Evolutionary conservation across 1,140 invertebrate species (phyloP).

Genomic region (Mercenaria mercenaria): DNA sequence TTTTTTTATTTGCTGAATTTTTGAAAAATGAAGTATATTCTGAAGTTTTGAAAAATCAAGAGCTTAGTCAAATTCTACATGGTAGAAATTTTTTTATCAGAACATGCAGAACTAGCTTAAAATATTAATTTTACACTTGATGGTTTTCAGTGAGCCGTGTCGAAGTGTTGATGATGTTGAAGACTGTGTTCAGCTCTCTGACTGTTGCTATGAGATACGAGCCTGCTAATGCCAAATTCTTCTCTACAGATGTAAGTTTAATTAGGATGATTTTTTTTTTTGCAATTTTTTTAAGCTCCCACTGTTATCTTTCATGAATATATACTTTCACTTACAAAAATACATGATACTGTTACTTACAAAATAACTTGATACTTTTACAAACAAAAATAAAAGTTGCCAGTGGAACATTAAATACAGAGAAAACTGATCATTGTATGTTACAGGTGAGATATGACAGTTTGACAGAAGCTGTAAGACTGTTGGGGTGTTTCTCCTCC

Average conservation of each 20-base stretch:
- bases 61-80: too few relatives aligned
- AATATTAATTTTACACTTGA: too few relatives aligned
- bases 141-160: slow-evolving; percentile 79
- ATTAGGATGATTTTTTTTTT: slow-evolving; percentile 23
- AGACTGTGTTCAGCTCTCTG: slow-evolving; percentile 97
- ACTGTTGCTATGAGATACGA: slow-evolving; percentile 99
- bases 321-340: neutral
- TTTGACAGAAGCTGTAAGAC: slow-evolving; percentile 95
- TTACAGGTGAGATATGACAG: slow-evolving; percentile 95
- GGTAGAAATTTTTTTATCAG: too few relatives aligned
- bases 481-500: slow-evolving; percentile 95
- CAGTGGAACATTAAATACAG: too few relatives aligned
- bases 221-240: slow-evolving; percentile 99
- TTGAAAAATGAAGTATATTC: too few relatives aligned
- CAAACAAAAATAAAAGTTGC: too few relatives aligned
- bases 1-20: too few relatives aligned
- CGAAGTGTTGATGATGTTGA: slow-evolving; percentile 87
- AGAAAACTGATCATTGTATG: too few relatives aligned
- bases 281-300: neutral
- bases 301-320: slow-evolving; percentile 49
- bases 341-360: too few relatives aligned
- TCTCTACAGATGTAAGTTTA: slow-evolving; percentile 95
- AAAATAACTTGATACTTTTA: too few relatives aligned
- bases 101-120: too few relatives aligned
- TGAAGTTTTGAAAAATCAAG: too few relatives aligned